Base-by-base conservation (phyloP, 2,113 vertebrate genomes). In the Melanostigma gelatinosum region DNA sequence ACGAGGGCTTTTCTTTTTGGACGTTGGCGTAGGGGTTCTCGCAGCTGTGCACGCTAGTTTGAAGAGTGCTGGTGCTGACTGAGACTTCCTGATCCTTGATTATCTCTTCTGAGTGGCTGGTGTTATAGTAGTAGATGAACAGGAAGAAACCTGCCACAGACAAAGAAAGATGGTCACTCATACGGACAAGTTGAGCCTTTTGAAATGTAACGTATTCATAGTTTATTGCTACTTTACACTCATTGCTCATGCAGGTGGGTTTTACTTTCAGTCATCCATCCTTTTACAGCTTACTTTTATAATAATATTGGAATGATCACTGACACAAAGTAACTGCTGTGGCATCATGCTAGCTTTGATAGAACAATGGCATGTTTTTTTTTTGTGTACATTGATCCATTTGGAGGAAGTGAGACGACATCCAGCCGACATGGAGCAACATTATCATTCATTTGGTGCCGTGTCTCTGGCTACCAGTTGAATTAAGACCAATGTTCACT, bases 91-190 rank as follows among this genome's bases (percentile, higher is more conserved):
- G 3, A 1, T 4, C 3, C 8, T 15, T 1, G 0, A 8, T 29
- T 2, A 0, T 0, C 0, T 84, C 82, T 42, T 36, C 60, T 0
- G 24, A 0, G n/a, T 2, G 46, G n/a, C 69, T 86, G 58, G 71
- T 88, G 8, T 86, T 90, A 71, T 92, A 82, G 78, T 95, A 94
- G 84, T 94, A 95, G 80, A 95, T 70, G 65, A 94, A 95, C 32
- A 95, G 80, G 80, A 93, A 93, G 64, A 95, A 93, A 69, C 94
- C 94, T 95, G 83, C 9, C 61, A 32, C 32, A 52, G 34, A n/a
- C 34, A 85, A 40, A 76, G 18, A 84, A 34, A 71, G n/a, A 58
- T 13, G 22, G 16, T 63, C 29, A 75, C 13, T 32, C 18, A 42
- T 10, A 34, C 16, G 9, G 15, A 68, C 27, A 67, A 48, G 11